Conservation (phyloP, 2,797 vertebrate genomes). For the Okamejei kenojei region DNA sequence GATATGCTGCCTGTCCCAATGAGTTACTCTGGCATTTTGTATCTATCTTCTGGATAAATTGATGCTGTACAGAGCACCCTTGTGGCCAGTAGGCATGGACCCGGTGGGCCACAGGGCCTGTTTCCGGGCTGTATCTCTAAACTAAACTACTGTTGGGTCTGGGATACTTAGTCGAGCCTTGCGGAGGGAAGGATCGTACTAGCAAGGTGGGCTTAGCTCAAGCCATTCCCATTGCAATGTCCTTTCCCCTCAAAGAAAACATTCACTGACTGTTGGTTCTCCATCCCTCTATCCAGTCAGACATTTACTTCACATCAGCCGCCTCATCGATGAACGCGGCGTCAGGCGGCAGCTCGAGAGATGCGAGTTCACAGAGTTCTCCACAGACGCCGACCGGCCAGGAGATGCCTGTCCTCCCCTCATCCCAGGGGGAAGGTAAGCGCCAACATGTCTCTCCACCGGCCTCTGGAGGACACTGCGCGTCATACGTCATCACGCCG, state of each 20-base stretch:
- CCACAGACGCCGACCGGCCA: constrained; percentile 81
- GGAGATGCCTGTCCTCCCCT: constrained; percentile 75
- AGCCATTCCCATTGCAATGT: not conserved
- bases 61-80: not conserved
- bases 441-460: not conserved
- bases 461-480: too few species aligned
- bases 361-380: constrained; percentile 78
- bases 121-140: too few species aligned
- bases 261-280: not conserved
- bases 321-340: constrained; percentile 71
- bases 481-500: too few species aligned
- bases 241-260: not conserved
- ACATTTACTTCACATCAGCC: constrained; percentile 89
- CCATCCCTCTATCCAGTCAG: constrained; percentile 62
- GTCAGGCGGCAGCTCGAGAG: constrained; percentile 79
- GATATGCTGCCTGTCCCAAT: too few species aligned
- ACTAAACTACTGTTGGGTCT: not conserved
- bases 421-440: constrained; percentile 80
- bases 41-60: too few species aligned
- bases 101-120: too few species aligned
- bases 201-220: not conserved
- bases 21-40: too few species aligned
- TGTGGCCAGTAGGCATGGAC: not conserved
- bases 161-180: not conserved
- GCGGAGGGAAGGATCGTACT: too few species aligned